Percentiles rank a stretch among this genome's conserved stretches.
Conservation (phyloP, 2,797 vertebrate species). For the Schizopygopsis pylzovi region DNA sequence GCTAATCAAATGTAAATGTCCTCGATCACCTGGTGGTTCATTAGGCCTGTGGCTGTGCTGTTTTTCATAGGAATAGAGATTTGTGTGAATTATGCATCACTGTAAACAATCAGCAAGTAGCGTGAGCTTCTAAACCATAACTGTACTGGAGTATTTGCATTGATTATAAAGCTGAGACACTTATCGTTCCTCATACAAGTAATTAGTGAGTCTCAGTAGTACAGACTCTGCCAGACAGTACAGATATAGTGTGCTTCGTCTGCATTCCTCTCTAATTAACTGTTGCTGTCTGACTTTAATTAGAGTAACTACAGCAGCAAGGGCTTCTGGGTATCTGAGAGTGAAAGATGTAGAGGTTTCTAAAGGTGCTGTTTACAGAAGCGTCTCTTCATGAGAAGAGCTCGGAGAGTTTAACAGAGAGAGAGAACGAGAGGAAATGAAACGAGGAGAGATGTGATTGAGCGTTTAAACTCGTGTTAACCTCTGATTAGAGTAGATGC, state of each 20-base stretch:
- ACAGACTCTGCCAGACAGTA: no score
- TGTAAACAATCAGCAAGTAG: not conserved
- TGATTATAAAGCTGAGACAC: not conserved
- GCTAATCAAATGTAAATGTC: not conserved
- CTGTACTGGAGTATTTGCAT: no score
- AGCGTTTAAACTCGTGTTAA: not conserved
- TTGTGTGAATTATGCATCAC: constrained; percentile 14
- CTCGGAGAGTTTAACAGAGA: not conserved
- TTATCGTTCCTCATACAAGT: not conserved
- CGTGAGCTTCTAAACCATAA: not conserved
- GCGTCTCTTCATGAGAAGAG: not conserved
- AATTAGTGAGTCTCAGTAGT: not conserved
- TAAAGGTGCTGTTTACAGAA: not conserved
- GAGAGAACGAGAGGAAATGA: not conserved
- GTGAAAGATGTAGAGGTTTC: not conserved
- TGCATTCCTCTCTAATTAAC: constrained; percentile 68
- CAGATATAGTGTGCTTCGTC: constrained; percentile 6
- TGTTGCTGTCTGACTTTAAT: not conserved
- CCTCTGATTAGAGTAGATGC: not conserved
- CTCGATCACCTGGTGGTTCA: not conserved
- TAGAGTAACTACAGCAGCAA: not conserved
- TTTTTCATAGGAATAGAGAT: not conserved
- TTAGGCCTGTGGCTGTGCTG: not conserved
- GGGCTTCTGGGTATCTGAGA: constrained; percentile 5
- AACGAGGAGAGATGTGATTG: not conserved